These are phyloP conservation scores for Hyles vespertilio DNA, from an alignment of 1,140 invertebrate species.

Conservation along the genomic window DNA sequence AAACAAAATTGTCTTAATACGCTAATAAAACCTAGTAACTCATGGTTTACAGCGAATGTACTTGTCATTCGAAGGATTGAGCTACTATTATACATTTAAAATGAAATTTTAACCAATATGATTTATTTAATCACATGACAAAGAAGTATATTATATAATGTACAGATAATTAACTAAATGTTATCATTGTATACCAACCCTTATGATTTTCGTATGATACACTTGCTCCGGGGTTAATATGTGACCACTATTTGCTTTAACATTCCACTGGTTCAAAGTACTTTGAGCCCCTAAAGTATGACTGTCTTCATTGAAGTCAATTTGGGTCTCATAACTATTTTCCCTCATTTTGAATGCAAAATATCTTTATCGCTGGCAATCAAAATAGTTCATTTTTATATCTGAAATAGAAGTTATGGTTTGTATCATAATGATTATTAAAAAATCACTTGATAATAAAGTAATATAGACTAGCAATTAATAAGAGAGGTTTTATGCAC, in stretches of 20 bases:
- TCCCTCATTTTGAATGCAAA: slow-evolving; percentile 18
- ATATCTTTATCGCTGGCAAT: background rate
- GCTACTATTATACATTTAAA: too few species aligned
- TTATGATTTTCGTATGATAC: slow-evolving; percentile 51
- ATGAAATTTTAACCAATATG: too few species aligned
- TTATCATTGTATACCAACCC: slow-evolving; percentile 32
- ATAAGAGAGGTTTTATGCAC: too few species aligned
- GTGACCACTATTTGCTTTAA: slow-evolving; percentile 20
- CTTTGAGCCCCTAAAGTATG: slow-evolving; percentile 11
- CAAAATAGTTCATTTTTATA: slow-evolving; percentile 5
- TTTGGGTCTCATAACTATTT: slow-evolving; percentile 23
- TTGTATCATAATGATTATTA: too few species aligned
- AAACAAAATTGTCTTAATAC: too few species aligned
- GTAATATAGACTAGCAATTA: too few species aligned
- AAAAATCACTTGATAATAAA: too few species aligned
- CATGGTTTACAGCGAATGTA: too few species aligned
- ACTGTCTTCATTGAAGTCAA: slow-evolving; percentile 25
- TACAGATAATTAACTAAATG: background rate
- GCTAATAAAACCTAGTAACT: too few species aligned
- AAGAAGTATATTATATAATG: background rate
- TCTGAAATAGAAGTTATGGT: slow-evolving; percentile 3
- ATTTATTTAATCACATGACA: background rate
- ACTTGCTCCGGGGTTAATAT: slow-evolving; percentile 33
- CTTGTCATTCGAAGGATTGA: too few species aligned
- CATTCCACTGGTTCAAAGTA: slow-evolving; percentile 24